These are phyloP conservation scores for Orthonychiurus folsomi DNA, from an alignment of 2,888 invertebrate genomes.

Conservation along the genomic window DNA sequence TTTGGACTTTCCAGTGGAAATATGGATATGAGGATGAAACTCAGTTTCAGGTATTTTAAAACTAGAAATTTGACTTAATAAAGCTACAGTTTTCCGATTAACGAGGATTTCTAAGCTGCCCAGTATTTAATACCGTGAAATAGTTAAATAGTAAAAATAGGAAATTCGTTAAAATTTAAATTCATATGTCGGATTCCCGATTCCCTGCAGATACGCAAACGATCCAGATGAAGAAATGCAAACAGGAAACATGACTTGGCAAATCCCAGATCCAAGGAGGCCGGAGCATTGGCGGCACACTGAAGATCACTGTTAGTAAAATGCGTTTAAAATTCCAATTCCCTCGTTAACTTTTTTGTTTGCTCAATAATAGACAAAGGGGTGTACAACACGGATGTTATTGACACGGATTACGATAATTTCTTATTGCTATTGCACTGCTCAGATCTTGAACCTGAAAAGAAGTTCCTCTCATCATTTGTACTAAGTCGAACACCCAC, in stretches of 20 bases:
- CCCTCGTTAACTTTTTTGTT: background rate
- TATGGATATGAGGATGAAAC: conserved; percentile 73
- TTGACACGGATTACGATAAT: conserved; percentile 73
- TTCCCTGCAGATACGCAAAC: conserved; percentile 62
- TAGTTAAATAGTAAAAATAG: too few relatives aligned
- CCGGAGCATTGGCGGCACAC: conserved; percentile 82
- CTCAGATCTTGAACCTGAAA: conserved; percentile 58
- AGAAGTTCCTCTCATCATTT: conserved; percentile 70
- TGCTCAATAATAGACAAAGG: conserved; percentile 60
- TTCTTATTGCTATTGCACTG: conserved; percentile 79
- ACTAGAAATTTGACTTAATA: background rate
- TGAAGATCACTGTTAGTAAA: conserved; percentile 67
- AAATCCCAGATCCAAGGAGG: conserved; percentile 59
- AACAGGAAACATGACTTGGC: conserved; percentile 78
- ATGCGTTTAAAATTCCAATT: background rate
- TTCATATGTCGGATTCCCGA: too few relatives aligned
- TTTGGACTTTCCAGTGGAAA: conserved; percentile 43
- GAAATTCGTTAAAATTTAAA: too few relatives aligned
- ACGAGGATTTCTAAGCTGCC: background rate
- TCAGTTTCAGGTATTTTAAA: conserved; percentile 69
- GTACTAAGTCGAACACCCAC: conserved; percentile 59
- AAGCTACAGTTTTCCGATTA: background rate
- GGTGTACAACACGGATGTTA: conserved; percentile 74
- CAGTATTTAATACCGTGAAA: background rate
- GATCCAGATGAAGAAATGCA: conserved; percentile 67